These are phyloP conservation scores for Threskiornis aethiopicus DNA, from an alignment of 2,797 vertebrate genomes.

Conservation along the genomic window DNA sequence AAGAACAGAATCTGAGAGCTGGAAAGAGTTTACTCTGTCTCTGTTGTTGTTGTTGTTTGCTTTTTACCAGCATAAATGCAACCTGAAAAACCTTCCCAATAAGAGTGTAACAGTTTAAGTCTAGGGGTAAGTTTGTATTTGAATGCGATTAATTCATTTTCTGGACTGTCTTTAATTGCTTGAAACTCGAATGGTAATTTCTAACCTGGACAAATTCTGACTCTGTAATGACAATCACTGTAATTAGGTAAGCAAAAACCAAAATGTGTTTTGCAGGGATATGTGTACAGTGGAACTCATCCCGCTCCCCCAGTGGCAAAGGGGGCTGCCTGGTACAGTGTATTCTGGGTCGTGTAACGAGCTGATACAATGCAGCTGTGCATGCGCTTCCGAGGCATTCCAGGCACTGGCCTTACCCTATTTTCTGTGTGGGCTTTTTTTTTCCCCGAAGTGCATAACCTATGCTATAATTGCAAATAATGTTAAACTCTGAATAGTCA, in stretches of 20 bases:
- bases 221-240: background rate
- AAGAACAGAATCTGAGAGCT: background rate
- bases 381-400: background rate
- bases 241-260: background rate
- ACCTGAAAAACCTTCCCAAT: background rate
- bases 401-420: background rate
- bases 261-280: rapidly evolving
- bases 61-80: background rate
- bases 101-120: background rate
- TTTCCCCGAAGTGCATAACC: background rate
- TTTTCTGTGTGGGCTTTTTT: background rate
- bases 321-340: background rate
- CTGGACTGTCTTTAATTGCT: background rate
- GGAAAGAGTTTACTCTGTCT: background rate
- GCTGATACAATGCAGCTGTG: background rate
- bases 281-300: background rate
- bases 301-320: background rate
- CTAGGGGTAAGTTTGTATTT: background rate
- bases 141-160: background rate
- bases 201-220: background rate
- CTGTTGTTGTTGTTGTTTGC: background rate
- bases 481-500: background rate
- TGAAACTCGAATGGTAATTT: background rate
- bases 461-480: background rate
- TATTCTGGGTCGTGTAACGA: background rate